phyloP scores from a whole-genome alignment of 2,888 invertebrate genomes.

The Scotopteryx bipunctaria region DNA sequence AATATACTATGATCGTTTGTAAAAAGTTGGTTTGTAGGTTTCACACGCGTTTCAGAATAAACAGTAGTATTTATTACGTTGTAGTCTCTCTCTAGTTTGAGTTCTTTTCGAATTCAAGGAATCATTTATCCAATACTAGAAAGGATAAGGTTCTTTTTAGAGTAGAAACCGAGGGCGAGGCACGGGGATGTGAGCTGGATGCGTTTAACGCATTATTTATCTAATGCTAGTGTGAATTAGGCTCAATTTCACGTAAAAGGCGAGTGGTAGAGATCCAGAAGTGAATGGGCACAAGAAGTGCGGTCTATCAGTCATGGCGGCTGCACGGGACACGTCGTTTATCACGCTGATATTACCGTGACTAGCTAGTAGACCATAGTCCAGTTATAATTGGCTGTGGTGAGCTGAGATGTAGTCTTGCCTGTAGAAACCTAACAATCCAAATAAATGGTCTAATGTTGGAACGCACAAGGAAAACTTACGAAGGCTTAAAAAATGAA shows the following conservation, averaged over 20 bases:
- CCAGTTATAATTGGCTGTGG: conserved; percentile 6
- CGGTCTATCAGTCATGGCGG: conserved; percentile 56
- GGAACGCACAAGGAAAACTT: too few species aligned
- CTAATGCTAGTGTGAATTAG: neutral
- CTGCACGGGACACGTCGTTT: conserved; percentile 56
- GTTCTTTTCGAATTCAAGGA: neutral
- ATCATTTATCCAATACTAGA: neutral
- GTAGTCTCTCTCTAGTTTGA: neutral
- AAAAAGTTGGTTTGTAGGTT: conserved; percentile 52
- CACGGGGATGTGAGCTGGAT: conserved; percentile 23
- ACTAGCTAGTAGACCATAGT: conserved; percentile 19
- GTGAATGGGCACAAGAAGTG: conserved; percentile 49
- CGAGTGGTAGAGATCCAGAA: neutral
- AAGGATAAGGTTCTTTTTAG: neutral
- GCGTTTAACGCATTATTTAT: neutral
- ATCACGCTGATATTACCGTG: conserved; percentile 43
- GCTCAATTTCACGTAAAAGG: neutral
- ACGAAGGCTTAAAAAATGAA: too few species aligned
- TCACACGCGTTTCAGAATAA: conserved; percentile 14
- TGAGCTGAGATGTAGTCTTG: neutral
- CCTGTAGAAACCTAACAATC: neutral
- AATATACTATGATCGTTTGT: conserved; percentile 42
- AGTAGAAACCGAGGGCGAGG: neutral
- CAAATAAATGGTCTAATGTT: too few species aligned
- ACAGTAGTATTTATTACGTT: neutral